Conservation (phyloP, 2,797 vertebrate species). For the Eulemur rubriventer region DNA sequence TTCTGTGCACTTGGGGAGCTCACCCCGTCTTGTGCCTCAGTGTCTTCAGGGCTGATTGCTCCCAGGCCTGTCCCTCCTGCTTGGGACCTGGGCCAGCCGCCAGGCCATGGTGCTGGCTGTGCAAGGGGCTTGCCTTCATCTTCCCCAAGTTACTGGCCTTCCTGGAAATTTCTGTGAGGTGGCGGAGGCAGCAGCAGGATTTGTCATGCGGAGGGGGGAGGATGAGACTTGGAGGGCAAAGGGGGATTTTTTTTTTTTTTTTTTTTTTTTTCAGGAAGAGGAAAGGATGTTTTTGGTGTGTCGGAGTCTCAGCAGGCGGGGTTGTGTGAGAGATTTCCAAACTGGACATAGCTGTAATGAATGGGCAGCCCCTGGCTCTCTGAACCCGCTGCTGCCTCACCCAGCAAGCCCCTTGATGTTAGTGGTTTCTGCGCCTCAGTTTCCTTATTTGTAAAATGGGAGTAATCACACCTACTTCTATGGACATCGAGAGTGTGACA, state of each 20-base stretch:
- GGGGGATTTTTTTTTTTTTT: constrained; percentile 49
- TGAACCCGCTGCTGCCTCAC: not conserved
- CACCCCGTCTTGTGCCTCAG: not conserved
- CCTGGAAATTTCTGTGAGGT: constrained; percentile 75
- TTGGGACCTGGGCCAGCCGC: not conserved
- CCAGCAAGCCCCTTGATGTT: not conserved
- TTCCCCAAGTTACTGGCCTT: constrained; percentile 50
- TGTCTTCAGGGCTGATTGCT: not conserved
- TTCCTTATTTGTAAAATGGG: not conserved
- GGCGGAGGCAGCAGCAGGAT: constrained; percentile 34
- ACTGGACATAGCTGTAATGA: not conserved
- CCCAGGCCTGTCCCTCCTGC: not conserved
- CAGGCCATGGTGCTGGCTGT: not conserved
- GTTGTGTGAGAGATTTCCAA: constrained; percentile 25
- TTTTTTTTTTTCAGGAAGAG: constrained; percentile 63
- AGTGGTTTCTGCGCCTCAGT: not conserved
- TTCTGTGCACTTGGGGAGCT: not conserved
- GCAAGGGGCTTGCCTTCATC: not conserved
- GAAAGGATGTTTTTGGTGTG: constrained; percentile 61
- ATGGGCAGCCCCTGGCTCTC: not conserved
- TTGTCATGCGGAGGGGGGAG: constrained; percentile 63
- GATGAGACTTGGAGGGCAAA: constrained; percentile 38
- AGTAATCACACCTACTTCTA: not conserved
- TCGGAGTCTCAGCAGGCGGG: constrained; percentile 29
- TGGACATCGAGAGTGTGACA: not conserved